A percentile compares a stretch with the other conserved stretches of the same genome.
Evolutionary conservation across 2,888 invertebrate genomes (phyloP).

Genomic region (Litoditis marina): DNA sequence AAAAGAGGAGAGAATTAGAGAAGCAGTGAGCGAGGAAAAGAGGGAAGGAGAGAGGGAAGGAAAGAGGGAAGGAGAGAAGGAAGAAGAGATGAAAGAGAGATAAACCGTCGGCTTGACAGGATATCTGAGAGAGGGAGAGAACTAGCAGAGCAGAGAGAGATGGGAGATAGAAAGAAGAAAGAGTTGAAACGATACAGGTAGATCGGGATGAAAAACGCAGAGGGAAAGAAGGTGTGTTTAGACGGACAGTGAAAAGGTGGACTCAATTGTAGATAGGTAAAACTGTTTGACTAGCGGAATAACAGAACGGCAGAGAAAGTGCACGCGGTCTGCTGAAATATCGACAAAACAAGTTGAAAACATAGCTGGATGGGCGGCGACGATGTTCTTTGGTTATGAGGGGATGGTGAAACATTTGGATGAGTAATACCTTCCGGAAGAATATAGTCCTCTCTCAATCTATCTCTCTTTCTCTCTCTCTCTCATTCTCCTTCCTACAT

Average conservation of each 20-base stretch:
- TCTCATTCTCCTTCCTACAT: not conserved
- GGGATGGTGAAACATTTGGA: too few species aligned
- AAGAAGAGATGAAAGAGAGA: not conserved
- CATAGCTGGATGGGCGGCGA: too few species aligned
- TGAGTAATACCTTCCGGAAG: too few species aligned
- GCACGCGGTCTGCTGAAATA: too few species aligned
- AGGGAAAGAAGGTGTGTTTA: too few species aligned
- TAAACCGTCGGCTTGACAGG: not conserved
- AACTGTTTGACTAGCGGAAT: too few species aligned
- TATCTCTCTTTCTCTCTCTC: not conserved
- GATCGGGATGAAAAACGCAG: not conserved
- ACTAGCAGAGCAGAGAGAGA: not conserved
- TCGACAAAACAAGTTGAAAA: too few species aligned
- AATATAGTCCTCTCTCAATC: not conserved
- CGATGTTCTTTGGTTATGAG: too few species aligned
- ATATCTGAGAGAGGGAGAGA: not conserved
- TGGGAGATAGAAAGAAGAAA: too few species aligned
- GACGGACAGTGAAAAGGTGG: too few species aligned
- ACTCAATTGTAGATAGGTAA: too few species aligned
- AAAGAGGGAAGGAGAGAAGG: not conserved
- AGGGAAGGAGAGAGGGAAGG: not conserved
- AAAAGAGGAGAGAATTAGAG: slow-evolving; percentile 3
- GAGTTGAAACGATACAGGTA: not conserved
- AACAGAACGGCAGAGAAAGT: too few species aligned
- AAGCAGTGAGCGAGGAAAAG: not conserved